Base-by-base conservation (phyloP, 2,113 vertebrate genomes). In the Pterophyllum scalare region DNA sequence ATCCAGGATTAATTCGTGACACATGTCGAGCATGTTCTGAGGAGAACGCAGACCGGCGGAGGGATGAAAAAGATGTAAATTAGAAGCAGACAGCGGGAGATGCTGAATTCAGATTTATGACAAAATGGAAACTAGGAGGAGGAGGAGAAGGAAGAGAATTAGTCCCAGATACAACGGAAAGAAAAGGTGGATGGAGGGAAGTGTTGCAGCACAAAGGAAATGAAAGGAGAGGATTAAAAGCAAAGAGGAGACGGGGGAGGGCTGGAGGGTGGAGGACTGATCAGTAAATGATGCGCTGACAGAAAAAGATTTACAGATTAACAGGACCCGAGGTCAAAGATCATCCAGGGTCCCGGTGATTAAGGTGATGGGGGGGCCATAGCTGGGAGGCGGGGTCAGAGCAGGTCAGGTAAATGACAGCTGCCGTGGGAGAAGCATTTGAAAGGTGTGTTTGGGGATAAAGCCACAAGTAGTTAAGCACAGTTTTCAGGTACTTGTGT, bases 41-140 rank as follows among this genome's bases (percentile, higher is more conserved):
- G 28, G n/a, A n/a, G 46, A 58, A 19, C 20, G 12, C 3, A 35
- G 46, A 49, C 6, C 15, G 35, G 28, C 1, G 2, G 65, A 24
- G 28, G 57, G 19, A 28, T 17, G 13, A 13, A 58, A 61, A 56
- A 52, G 56, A 80, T 24, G 4, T 40, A 88, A 82, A 82, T 85
- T 82, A 72, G 60, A 82, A 82, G 33, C 87, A 88, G 87, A 83
- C 40, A 62, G 28, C 6, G 1, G 24, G 33, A 59, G 52, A 78
- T 7, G 38, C 54, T 33, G 33, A 62, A 74, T 20, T 87, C 31
- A 60, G 8, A 82, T 79, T 75, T 81, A 84, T 60, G 46, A 70
- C 75, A 35, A 22, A n/a, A 10, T 31, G 49, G 43, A 56, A 35
- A 11, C 7, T 1, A 38, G 33, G 17, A 31, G n/a, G n/a, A 31